Base-by-base conservation (phyloP, 2,113 vertebrate species). In the Epinephelus moara region DNA sequence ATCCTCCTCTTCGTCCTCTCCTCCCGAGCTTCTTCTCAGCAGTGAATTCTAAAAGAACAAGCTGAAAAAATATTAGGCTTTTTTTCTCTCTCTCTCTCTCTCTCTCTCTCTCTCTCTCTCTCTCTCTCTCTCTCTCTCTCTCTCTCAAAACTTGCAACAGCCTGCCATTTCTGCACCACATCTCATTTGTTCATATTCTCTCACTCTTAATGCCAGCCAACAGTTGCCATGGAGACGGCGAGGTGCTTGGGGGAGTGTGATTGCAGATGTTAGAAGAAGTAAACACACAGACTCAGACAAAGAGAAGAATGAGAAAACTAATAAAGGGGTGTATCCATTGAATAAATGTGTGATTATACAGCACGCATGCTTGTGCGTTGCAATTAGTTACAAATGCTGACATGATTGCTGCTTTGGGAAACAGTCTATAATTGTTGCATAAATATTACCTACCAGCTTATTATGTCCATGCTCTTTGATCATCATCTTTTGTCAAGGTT, bases 141-240 rank as follows among this genome's bases (percentile, higher is more conserved):
- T 47, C 11, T 47, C 45, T 49, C 49, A 50, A 82, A 76, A 84
- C 70, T 76, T 66, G 21, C 59, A 74, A 63, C 77, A 73, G 75
- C 85, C 60, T 80, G 55, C 63, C 75, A 56, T 81, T 85, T 81
- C 74, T 84, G 73, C 84, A 76, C 33, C 78, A 63, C 53, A 13
- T 85, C 85, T 90, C 72, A 60, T 85, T 87, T 75, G 70, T 66
- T 81, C 62, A 63, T 74, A 64, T 85, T 59, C 82, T 75, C 81
- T 86, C 64, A 13, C 77, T 76, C 76, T 74, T 86, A 90, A 91
- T 86, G 81, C 86, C 88, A 70, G 85, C 86, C 72, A 82, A 78
- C 88, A 88, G 94, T 94, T 94, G 84, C 92, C 86, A 94, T 94
- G 91, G 92, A 86, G 89, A 94, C 79, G 23, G 80, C 23, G 42